phyloP scores from a whole-genome alignment of 2,888 invertebrate genomes.

The Polyommatus icarus region DNA sequence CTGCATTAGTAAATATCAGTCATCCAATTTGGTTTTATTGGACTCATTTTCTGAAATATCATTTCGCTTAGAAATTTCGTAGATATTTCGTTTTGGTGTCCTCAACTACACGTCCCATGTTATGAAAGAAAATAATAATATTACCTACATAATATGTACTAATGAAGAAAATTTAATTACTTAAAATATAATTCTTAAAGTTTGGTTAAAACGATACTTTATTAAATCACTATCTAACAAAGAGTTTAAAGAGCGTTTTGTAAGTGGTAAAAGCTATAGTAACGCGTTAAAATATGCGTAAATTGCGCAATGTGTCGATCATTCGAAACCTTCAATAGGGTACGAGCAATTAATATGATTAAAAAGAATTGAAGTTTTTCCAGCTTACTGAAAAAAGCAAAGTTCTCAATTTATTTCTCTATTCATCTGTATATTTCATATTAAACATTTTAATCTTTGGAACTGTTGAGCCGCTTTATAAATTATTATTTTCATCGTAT shows the following conservation, averaged over 20 bases:
- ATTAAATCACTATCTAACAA: neutral
- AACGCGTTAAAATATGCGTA: neutral
- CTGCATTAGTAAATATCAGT: slow-evolving; percentile 17
- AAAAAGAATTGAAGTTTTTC: slow-evolving; percentile 9
- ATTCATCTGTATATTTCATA: slow-evolving; percentile 19
- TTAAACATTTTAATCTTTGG: slow-evolving; percentile 8
- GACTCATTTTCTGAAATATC: neutral
- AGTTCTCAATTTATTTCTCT: slow-evolving; percentile 5
- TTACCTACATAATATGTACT: too few species aligned
- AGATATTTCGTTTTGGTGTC: neutral
- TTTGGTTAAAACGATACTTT: too few species aligned
- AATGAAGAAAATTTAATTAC: too few species aligned
- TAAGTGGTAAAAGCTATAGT: neutral
- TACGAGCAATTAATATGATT: slow-evolving; percentile 9
- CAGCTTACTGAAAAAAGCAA: slow-evolving; percentile 6
- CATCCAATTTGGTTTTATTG: neutral
- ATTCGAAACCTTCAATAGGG: neutral
- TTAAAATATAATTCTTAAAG: too few species aligned
- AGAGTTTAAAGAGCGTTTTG: neutral
- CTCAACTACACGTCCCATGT: too few species aligned
- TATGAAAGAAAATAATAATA: too few species aligned
- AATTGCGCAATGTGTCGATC: neutral
- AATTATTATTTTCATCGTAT: slow-evolving; percentile 4
- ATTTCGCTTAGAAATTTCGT: neutral
- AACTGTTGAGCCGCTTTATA: neutral